Evolutionary conservation across 1,140 invertebrate species (phyloP), one percentile per base, ranked within the genome.

Genomic region (Temnothorax nylanderi): DNA sequence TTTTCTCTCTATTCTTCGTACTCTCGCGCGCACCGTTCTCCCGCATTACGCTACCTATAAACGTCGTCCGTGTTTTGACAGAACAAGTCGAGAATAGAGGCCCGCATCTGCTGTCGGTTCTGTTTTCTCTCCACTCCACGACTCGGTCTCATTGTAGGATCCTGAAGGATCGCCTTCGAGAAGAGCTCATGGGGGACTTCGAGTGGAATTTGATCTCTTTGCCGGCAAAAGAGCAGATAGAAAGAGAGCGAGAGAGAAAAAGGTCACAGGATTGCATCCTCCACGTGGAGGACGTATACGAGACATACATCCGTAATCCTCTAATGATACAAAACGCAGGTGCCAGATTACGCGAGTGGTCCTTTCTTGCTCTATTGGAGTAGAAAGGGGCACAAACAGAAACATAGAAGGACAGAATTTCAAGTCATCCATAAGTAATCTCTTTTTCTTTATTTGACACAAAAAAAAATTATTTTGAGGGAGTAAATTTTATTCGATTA

Each of bases 321-420:
- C 88, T 93, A 92, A 93, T 93, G 88, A 93, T 91, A 92, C 76
- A 88, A 74, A 54, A 78, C 85, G 86, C 91, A 88, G 90, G 87
- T 92, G 85, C 77, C 74, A 86, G 90, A 92, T 92, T 92, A 92
- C 72, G 64, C 37, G 44, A 62, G 80, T 78, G 58, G 32, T 62
- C 5, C 54, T 62, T 82, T 37, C n/a, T 69, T 47, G 56, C 37
- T 74, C 41, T n/a, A 49, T 21, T 7, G 8, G 32, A 82, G 16
- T n/a, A 81, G 18, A 76, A 75, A 65, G 32, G 44, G 13, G 11
- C 51, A 13, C 44, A 64, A 44, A 21, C 44, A 26, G 26, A n/a
- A 21, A 51, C 7, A 32, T 64, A 5, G 26, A 37, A 60, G 47
- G 11, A 32, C 16, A 32, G 44, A 76, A 49, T 69, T 69, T 69